phyloP scores from a whole-genome alignment of 2,113 vertebrate species.

The Zosterops borbonicus region DNA sequence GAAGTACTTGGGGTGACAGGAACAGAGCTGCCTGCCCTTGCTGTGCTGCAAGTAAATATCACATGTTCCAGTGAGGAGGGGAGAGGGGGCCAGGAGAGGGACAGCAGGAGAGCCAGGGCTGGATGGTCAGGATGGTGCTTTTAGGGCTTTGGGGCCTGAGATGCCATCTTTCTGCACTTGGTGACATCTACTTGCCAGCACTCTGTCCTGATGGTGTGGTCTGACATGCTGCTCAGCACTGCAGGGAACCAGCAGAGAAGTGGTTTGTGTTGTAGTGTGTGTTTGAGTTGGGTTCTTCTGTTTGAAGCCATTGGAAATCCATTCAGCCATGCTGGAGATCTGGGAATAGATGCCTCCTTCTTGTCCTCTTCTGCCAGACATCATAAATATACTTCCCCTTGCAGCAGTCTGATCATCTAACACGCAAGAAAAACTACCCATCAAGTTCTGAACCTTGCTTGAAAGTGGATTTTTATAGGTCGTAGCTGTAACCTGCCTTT shows the following conservation, averaged over 20 bases:
- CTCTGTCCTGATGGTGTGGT: background rate
- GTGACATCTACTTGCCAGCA: background rate
- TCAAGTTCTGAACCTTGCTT: background rate
- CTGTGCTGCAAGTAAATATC: background rate
- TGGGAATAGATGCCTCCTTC: background rate
- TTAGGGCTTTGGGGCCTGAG: background rate
- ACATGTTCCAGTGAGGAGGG: background rate
- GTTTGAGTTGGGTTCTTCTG: background rate
- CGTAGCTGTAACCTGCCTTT: background rate
- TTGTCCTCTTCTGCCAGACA: background rate
- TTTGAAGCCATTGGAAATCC: background rate
- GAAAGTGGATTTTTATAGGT: background rate
- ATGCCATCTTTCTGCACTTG: background rate
- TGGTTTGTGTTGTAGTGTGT: background rate
- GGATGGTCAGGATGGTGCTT: background rate
- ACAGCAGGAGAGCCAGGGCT: background rate
- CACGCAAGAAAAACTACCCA: background rate
- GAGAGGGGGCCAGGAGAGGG: background rate
- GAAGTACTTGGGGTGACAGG: background rate
- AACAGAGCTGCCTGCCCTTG: background rate
- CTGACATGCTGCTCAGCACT: accelerated
- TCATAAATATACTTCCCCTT: background rate
- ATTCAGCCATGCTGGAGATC: background rate
- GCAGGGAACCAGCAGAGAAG: background rate
- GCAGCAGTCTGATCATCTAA: background rate